A percentile compares a stretch with the other conserved stretches of the same genome.
Evolutionary conservation across 1,140 invertebrate species (phyloP).

Genomic region (Gryon sp.): DNA sequence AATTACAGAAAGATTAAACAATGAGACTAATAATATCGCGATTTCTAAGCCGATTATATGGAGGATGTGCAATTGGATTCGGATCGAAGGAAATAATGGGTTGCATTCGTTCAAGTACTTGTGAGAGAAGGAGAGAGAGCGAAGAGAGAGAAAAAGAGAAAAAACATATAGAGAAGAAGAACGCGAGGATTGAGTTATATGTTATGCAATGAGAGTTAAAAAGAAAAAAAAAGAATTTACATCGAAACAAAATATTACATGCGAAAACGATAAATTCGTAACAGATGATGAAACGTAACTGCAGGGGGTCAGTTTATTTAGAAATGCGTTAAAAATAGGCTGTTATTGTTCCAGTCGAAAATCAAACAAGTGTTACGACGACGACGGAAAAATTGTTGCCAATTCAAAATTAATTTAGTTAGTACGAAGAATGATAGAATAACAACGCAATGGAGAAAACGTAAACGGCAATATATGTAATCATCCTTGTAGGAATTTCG

Average conservation of each 20-base stretch:
- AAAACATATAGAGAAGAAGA: no score
- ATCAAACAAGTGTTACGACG: constrained; percentile 9
- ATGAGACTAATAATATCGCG: constrained; percentile 26
- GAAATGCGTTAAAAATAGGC: constrained; percentile 32
- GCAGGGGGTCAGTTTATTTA: constrained; percentile 19
- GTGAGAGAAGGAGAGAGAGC: no score
- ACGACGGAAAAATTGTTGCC: constrained; percentile 7
- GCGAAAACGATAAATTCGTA: constrained; percentile 18
- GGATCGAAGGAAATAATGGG: constrained; percentile 36
- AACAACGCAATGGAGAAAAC: no score
- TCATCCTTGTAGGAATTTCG: no score
- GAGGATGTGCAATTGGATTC: constrained; percentile 29
- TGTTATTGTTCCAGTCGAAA: constrained; percentile 19
- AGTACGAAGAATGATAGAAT: no score
- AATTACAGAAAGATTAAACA: constrained; percentile 24
- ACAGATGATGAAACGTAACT: constrained; percentile 28
- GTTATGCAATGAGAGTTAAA: constrained; percentile 29
- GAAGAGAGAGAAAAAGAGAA: no score
- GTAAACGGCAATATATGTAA: no score
- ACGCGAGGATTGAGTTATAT: constrained; percentile 5
- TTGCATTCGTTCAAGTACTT: no score
- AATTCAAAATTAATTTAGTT: no score
- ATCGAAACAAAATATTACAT: constrained; percentile 20
- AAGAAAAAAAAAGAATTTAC: constrained; percentile 30
- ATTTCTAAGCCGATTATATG: constrained; percentile 33